Conservation (phyloP, 2,888 invertebrate genomes). For the Hoplodrina blanda region DNA sequence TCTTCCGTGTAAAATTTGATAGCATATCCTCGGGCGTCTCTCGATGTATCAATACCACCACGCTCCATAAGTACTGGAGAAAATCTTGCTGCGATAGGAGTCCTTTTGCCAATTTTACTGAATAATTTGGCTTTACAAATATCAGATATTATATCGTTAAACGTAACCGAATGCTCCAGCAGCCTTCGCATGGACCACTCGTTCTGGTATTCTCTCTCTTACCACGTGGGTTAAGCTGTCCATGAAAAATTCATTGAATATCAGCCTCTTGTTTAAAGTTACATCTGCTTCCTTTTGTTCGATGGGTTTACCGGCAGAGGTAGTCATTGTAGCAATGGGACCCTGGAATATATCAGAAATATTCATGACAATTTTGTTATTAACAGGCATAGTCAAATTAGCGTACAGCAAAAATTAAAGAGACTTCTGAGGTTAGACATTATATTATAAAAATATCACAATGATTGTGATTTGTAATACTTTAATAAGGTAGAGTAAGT, state of each 20-base stretch:
- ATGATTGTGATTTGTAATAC: no score
- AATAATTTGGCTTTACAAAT: conserved; percentile 94
- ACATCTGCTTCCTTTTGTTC: conserved; percentile 91
- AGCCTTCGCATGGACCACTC: conserved; percentile 98
- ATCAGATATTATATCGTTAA: conserved; percentile 93
- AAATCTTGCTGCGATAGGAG: conserved; percentile 94
- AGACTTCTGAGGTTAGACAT: no score
- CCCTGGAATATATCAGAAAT: conserved; percentile 77
- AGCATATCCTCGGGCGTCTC: no score
- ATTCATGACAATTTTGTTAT: no score
- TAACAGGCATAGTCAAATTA: no score
- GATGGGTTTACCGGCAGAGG: conserved; percentile 94
- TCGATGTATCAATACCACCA: conserved; percentile 81
- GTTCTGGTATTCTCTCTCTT: conserved; percentile 97
- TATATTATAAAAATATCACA: no score
- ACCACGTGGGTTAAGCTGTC: conserved; percentile 95
- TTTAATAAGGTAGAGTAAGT: no score
- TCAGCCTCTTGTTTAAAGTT: conserved; percentile 94
- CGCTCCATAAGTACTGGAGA: conserved; percentile 95
- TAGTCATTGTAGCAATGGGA: conserved; percentile 91
- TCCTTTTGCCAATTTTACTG: conserved; percentile 93
- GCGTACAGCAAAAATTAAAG: no score
- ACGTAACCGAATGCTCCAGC: conserved; percentile 96
- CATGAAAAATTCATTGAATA: conserved; percentile 94
- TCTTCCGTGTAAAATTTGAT: conserved; percentile 88